phyloP scores from a whole-genome alignment of 2,888 invertebrate genomes.

The Cybosia mesomella region DNA sequence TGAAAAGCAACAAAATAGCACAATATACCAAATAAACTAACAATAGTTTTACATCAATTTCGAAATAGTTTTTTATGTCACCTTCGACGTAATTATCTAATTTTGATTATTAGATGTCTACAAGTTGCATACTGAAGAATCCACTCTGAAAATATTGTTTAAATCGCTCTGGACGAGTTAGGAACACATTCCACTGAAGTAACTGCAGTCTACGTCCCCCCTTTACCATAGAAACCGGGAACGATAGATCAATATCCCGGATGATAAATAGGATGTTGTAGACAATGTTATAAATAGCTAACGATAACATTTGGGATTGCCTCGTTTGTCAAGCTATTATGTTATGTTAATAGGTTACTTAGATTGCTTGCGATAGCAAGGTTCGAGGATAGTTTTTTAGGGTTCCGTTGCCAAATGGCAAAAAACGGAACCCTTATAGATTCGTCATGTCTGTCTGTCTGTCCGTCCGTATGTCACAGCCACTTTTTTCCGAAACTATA shows the following conservation, averaged over 20 bases:
- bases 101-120: neutral
- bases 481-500: too few relatives aligned
- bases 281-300: neutral
- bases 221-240: slow-evolving; percentile 26
- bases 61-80: too few relatives aligned
- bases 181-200: neutral
- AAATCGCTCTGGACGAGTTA: neutral
- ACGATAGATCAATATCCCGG: slow-evolving; percentile 25
- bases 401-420: too few relatives aligned
- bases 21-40: too few relatives aligned
- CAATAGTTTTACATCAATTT: too few relatives aligned
- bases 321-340: neutral
- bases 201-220: neutral
- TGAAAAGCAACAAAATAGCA: too few relatives aligned
- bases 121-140: neutral
- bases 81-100: too few relatives aligned
- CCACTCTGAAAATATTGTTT: neutral
- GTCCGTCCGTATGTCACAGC: too few relatives aligned
- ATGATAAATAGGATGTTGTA: slow-evolving; percentile 8
- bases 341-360: neutral
- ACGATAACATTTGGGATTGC: neutral
- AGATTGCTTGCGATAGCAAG: neutral
- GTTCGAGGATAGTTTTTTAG: neutral
- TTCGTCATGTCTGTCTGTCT: too few relatives aligned
- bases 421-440: too few relatives aligned